A percentile compares a stretch with the other conserved stretches of the same genome.
Conservation (phyloP, 92 coral and sea anemone genomes). For the Zoanthus sociatus region DNA sequence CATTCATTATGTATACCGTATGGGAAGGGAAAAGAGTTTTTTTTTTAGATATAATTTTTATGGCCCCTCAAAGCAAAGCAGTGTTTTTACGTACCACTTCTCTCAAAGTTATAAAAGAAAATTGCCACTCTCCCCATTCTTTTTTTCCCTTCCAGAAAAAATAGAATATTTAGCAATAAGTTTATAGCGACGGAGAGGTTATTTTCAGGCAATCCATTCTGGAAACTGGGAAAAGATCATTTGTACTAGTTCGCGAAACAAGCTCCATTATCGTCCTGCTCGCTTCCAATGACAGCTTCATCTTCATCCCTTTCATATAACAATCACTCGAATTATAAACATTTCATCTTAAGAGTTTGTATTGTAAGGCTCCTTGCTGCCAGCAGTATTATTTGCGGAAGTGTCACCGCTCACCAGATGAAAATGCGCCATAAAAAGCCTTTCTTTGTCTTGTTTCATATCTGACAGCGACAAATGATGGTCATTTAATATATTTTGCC, state of each 20-base stretch:
- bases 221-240: not conserved
- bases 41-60: not conserved
- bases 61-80: not conserved
- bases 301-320: constrained; percentile 53
- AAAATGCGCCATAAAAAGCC: constrained; percentile 66
- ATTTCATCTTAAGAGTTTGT: not conserved
- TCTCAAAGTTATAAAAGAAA: not conserved
- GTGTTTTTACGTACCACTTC: constrained; percentile 16
- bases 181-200: not conserved
- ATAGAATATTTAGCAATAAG: not conserved
- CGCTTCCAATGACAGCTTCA: constrained; percentile 39
- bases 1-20: not conserved
- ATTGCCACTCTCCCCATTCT: not conserved
- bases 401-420: constrained; percentile 51
- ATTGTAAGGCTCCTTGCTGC: constrained; percentile 28
- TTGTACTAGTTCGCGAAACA: constrained; percentile 6
- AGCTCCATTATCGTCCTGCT: not conserved
- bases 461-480: constrained; percentile 59
- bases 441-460: constrained; percentile 50
- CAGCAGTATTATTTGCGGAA: constrained; percentile 38
- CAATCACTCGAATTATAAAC: constrained; percentile 23
- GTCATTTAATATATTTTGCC: constrained; percentile 58
- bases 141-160: constrained; percentile 15
- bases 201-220: not conserved
- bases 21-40: not conserved